phyloP scores from a whole-genome alignment of 2,888 invertebrate species.

The Mylabris sibirica region DNA sequence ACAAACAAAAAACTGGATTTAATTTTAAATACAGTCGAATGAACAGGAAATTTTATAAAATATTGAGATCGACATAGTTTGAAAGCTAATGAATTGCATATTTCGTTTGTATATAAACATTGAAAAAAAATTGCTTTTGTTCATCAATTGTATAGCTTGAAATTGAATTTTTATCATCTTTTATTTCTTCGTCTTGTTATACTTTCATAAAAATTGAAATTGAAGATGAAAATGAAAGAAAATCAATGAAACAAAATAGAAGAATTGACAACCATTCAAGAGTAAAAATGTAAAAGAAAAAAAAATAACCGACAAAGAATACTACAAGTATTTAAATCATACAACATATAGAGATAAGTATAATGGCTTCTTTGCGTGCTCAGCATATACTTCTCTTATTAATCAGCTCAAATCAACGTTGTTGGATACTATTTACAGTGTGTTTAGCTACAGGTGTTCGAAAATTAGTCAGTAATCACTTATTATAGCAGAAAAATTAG shows the following conservation, averaged over 20 bases:
- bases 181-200: too few relatives aligned
- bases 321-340: not conserved
- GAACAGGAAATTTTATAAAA: not conserved
- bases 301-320: not conserved
- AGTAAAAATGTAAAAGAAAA: not conserved
- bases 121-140: not conserved
- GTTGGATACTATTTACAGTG: not conserved
- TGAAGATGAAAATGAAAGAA: too few relatives aligned
- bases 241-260: not conserved
- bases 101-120: not conserved
- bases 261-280: not conserved
- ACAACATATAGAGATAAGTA: not conserved
- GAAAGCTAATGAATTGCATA: not conserved
- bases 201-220: too few relatives aligned
- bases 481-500: too few relatives aligned
- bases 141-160: not conserved
- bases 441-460: not conserved
- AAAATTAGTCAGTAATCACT: too few relatives aligned
- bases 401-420: too few relatives aligned
- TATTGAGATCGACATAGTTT: not conserved
- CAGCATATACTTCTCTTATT: slow-evolving; percentile 11
- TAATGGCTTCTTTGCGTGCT: slow-evolving; percentile 6
- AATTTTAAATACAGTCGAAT: not conserved
- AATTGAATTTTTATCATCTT: not conserved
- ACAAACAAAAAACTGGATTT: too few relatives aligned